A percentile compares a stretch with the other conserved stretches of the same genome.
These are phyloP conservation scores for Phyto melanocephala DNA, from an alignment of 2,888 invertebrate genomes.

Conservation along the genomic window DNA sequence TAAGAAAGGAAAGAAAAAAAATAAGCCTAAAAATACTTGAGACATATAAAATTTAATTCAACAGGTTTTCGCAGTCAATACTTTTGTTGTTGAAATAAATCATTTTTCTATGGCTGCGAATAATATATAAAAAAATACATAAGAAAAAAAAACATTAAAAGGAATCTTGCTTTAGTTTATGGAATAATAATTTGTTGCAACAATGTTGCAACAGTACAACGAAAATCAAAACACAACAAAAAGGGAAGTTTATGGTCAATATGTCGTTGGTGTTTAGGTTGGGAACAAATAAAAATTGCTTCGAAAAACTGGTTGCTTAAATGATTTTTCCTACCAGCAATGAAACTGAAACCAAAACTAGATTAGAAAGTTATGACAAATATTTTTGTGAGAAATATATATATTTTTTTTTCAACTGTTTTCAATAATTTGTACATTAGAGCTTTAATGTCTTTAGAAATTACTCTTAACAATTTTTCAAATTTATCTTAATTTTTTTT, in stretches of 20 bases:
- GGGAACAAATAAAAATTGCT: not conserved
- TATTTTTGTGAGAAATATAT: too few species aligned
- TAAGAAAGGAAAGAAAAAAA: not conserved
- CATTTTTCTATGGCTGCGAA: slow-evolving; percentile 38
- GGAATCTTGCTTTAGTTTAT: slow-evolving; percentile 34
- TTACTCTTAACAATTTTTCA: slow-evolving; percentile 34
- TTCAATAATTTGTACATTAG: too few species aligned
- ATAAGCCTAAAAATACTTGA: not conserved
- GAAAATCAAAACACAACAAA: not conserved
- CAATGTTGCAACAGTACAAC: slow-evolving; percentile 51
- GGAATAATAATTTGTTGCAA: slow-evolving; percentile 56
- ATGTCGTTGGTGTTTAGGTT: not conserved
- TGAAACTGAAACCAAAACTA: not conserved
- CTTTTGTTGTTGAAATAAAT: slow-evolving; percentile 44
- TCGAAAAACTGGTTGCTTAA: not conserved
- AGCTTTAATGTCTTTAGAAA: too few species aligned
- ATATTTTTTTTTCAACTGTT: too few species aligned
- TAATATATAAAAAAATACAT: slow-evolving; percentile 16
- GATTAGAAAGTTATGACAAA: not conserved
- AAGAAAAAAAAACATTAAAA: not conserved
- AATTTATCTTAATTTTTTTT: slow-evolving; percentile 20
- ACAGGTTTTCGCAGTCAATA: slow-evolving; percentile 43
- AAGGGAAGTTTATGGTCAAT: not conserved
- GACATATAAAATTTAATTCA: slow-evolving; percentile 38
- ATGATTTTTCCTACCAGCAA: not conserved